Conservation (phyloP, 2,113 vertebrate species). For the Glaucidium brasilianum region DNA sequence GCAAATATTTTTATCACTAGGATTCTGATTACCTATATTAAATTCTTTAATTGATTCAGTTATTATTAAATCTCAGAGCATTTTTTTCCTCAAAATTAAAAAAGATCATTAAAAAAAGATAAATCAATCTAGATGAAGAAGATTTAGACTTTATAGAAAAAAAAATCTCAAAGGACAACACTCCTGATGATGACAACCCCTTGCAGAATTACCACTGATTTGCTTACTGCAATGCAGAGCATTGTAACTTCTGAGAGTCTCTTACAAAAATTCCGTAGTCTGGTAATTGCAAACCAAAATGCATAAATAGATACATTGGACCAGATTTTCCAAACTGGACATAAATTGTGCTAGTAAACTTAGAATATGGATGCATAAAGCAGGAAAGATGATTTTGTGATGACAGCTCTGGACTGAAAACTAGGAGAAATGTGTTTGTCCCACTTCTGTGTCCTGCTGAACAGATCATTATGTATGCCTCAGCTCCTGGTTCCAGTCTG, state of each 20-base stretch:
- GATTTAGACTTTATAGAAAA: neutral
- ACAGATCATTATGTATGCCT: neutral
- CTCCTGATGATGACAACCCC: neutral
- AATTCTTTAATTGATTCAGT: neutral
- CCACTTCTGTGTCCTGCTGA: neutral
- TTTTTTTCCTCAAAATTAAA: neutral
- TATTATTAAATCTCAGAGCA: neutral
- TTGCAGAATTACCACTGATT: neutral
- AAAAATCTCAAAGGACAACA: neutral
- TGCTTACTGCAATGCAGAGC: neutral
- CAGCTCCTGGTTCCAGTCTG: neutral
- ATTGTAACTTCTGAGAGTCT: neutral
- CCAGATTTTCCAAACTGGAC: neutral
- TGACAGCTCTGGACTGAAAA: neutral
- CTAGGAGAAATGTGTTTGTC: neutral
- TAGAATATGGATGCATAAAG: neutral
- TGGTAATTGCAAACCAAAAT: neutral
- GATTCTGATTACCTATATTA: neutral
- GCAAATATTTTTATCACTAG: neutral
- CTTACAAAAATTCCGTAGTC: neutral
- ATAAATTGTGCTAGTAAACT: neutral
- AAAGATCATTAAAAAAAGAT: neutral
- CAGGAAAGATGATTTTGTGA: neutral
- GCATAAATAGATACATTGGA: neutral
- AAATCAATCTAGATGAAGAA: neutral